phyloP scores from a whole-genome alignment of 1,140 invertebrate species.

The Apolygus lucorum region DNA sequence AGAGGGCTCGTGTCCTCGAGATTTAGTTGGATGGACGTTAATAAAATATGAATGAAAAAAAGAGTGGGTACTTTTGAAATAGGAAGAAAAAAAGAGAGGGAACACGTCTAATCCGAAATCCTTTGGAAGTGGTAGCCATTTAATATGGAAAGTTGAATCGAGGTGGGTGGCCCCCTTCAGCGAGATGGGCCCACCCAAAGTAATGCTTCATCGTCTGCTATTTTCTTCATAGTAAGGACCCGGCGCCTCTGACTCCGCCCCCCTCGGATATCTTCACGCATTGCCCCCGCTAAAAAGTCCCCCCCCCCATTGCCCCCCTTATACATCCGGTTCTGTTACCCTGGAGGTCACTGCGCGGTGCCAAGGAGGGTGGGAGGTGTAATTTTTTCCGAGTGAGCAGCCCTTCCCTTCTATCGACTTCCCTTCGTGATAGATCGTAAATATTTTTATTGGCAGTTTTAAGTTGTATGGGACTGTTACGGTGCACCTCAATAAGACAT shows the following conservation, averaged over 20 bases:
- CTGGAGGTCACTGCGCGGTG: too few species aligned
- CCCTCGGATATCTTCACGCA: background rate
- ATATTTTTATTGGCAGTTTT: too few species aligned
- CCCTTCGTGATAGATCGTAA: too few species aligned
- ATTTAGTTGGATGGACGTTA: background rate
- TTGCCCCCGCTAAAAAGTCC: too few species aligned
- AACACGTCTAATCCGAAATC: slow-evolving; percentile 16
- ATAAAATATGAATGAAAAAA: background rate
- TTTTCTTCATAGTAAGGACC: slow-evolving; percentile 11
- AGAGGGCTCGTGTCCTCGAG: slow-evolving; percentile 2
- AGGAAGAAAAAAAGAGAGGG: slow-evolving; percentile 7
- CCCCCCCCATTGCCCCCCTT: too few species aligned
- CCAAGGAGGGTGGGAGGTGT: too few species aligned
- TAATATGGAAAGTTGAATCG: slow-evolving; percentile 22
- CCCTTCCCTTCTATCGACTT: too few species aligned
- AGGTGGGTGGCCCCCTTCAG: slow-evolving; percentile 6
- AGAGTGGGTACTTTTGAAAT: background rate
- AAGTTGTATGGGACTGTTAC: too few species aligned
- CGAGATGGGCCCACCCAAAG: background rate
- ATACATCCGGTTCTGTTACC: too few species aligned
- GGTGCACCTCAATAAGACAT: too few species aligned
- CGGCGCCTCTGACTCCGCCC: slow-evolving; percentile 9
- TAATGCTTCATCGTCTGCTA: background rate
- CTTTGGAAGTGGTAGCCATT: slow-evolving; percentile 21
- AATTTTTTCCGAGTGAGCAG: too few species aligned